phyloP scores from a whole-genome alignment of 2,113 vertebrate genomes.

The Marmota flaviventris region DNA sequence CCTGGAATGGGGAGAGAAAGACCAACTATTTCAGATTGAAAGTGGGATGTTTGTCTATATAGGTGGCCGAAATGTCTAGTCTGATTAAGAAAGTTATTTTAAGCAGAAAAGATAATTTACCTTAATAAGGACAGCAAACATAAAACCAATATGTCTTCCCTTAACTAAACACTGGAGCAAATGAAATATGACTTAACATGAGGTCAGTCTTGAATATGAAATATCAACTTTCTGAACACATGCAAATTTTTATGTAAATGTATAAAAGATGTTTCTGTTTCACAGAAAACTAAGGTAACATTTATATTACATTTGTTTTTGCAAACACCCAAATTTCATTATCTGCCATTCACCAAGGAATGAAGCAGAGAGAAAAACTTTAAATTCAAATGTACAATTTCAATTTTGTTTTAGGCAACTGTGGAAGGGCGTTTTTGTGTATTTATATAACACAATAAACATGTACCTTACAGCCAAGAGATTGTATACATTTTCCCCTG shows the following conservation, averaged over 20 bases:
- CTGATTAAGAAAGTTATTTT: constrained; percentile 35
- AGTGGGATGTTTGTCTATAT: background rate
- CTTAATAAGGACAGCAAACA: constrained; percentile 43
- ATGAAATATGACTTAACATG: background rate
- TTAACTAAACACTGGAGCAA: background rate
- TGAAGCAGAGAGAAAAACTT: background rate
- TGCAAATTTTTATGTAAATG: constrained; percentile 12
- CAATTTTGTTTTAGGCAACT: constrained; percentile 36
- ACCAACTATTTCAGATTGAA: background rate
- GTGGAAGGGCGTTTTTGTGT: constrained; percentile 1
- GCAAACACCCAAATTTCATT: constrained; percentile 42
- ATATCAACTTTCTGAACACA: background rate
- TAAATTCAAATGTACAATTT: constrained; percentile 42
- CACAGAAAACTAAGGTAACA: background rate
- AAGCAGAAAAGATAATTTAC: constrained; percentile 21
- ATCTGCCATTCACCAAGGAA: constrained; percentile 44
- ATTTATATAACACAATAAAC: constrained; percentile 63
- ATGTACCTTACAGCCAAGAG: constrained; percentile 9
- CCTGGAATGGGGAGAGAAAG: background rate
- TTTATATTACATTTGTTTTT: constrained; percentile 24
- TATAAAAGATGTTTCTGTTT: constrained; percentile 8
- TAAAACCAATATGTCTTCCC: background rate
- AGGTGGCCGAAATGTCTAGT: constrained; percentile 11
- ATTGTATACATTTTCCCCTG: constrained; percentile 37
- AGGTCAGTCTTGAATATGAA: background rate